phyloP scores from a whole-genome alignment of 2,888 invertebrate species.

The Sphaerophoria taeniata region DNA sequence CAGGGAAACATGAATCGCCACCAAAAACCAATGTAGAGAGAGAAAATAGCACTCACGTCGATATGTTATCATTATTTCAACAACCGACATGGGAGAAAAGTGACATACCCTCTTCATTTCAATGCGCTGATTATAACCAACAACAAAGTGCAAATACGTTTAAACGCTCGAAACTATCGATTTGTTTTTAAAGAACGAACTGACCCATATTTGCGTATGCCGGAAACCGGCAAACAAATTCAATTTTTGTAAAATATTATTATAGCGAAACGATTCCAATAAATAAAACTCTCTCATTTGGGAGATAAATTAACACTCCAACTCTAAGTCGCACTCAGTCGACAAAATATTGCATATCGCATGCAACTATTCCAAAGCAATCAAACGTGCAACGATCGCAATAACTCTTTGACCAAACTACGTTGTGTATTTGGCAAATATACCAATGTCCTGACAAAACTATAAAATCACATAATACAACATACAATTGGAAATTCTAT shows the following conservation, averaged over 20 bases:
- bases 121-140: no score
- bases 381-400: constrained; percentile 52
- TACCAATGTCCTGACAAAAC: neutral
- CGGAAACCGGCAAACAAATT: constrained; percentile 49
- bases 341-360: constrained; percentile 1
- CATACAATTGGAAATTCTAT: constrained; percentile 66
- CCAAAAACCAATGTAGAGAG: no score
- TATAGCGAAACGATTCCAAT: constrained; percentile 24
- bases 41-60: no score
- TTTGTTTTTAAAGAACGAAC: constrained; percentile 22
- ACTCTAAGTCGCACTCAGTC: constrained; percentile 4
- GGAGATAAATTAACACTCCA: constrained; percentile 61
- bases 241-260: constrained; percentile 60
- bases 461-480: constrained; percentile 19
- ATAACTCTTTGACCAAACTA: constrained; percentile 59
- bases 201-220: constrained; percentile 47
- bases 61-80: no score
- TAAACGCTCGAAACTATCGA: constrained; percentile 23
- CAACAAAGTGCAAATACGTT: no score
- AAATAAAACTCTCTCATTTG: constrained; percentile 50
- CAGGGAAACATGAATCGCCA: no score
- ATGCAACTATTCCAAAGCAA: constrained; percentile 16
- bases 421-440: constrained; percentile 20
- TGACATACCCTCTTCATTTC: no score
- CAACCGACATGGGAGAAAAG: no score